Base-by-base conservation (phyloP, 2,797 vertebrate genomes). In the Amphiprion clarkii region DNA sequence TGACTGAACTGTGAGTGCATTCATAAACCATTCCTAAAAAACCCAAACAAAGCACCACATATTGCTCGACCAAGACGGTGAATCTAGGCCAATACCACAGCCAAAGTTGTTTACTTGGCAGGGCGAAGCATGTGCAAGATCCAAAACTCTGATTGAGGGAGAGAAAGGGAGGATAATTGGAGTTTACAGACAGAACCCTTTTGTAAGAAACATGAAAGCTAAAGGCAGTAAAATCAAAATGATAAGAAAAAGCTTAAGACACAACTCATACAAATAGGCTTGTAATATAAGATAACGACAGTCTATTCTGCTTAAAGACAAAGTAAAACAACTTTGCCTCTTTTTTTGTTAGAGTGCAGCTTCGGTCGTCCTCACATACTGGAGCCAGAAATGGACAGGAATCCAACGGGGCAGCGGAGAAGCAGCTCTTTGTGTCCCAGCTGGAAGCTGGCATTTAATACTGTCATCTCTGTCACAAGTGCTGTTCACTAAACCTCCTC, bases 21-120 rank as follows among this genome's bases (percentile, higher is more conserved):
- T 92, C 80, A 89, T 84, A 83, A 89, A 86, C 76, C 72, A 83
- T 87, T 86, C 84, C 79, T 82, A 67, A 89, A 89, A 83, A 85
- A 90, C 78, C 82, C 78, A 89, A 89, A 87, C 88, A 88, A 92
- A 86, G 83, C 82, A 31, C 53, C 74, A 59, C 87, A 81, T 79
- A 84, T 82, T 82, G 81, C 89, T 88, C 52, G 16, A 88, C 89
- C 80, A 90, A 85, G 85, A 81, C 62, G 23, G 87, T 72, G 84
- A 91, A 94, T 90, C 82, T 79, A 91, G 89, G 91, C 90, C 89
- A 93, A 85, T 82, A 67, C 81, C 79, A 46, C 81, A 87, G 89
- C 90, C 91, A 90, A 86, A 86, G 84, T 74, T 91, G 88, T 92
- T 94, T 93, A 92, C 89, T 92, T 92, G 92, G 87, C 90, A 87